Percentiles rank a stretch among this genome's conserved stretches.
Conservation (phyloP, 2,797 vertebrate genomes). For the Phalanger gymnotis region DNA sequence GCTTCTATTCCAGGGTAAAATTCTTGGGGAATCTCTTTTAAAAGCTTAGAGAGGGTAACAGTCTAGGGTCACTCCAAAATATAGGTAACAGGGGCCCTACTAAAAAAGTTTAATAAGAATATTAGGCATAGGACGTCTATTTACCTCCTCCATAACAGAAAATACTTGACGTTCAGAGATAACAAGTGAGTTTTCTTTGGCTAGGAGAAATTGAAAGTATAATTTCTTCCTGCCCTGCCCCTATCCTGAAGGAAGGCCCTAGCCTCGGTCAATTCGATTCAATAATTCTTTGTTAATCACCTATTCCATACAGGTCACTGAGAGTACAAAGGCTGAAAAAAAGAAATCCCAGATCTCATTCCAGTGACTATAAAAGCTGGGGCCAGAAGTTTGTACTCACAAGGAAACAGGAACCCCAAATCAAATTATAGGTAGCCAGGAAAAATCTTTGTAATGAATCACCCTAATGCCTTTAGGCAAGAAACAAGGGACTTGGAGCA, state of each 20-base stretch:
- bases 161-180: background rate
- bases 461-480: background rate
- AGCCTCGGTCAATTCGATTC: background rate
- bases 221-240: background rate
- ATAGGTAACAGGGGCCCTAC: background rate
- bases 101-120: background rate
- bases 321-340: background rate
- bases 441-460: background rate
- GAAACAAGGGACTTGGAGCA: background rate
- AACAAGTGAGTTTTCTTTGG: background rate
- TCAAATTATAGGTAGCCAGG: background rate
- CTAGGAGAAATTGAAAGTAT: background rate
- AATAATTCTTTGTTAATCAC: background rate
- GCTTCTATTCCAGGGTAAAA: background rate
- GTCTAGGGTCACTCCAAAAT: background rate
- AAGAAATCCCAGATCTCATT: background rate
- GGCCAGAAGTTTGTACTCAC: background rate
- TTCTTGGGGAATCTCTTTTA: background rate
- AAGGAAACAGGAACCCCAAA: background rate
- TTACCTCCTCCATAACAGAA: background rate
- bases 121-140: background rate
- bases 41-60: background rate
- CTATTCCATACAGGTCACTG: background rate
- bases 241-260: background rate
- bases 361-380: background rate